A percentile compares a stretch with the other conserved stretches of the same genome.
Conservation (phyloP, 1,140 invertebrate genomes). For the Drosophila pandora region DNA sequence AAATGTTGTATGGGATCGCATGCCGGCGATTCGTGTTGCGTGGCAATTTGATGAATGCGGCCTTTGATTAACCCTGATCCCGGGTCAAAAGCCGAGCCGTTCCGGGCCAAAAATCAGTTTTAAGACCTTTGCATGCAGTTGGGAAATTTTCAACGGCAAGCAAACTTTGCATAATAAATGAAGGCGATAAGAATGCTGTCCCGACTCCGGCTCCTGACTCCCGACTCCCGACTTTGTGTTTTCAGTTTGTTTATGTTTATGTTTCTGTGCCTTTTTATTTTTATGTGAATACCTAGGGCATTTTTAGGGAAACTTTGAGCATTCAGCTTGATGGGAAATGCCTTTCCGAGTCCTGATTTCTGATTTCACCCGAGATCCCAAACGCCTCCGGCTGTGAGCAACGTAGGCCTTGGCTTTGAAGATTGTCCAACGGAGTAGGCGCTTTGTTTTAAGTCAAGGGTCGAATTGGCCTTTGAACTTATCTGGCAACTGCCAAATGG, state of each 20-base stretch:
- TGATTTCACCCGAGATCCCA: slow-evolving; percentile 29
- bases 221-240: neutral
- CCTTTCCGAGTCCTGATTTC: slow-evolving; percentile 37
- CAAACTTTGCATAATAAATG: slow-evolving; percentile 74
- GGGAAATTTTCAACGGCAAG: slow-evolving; percentile 47
- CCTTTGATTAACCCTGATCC: slow-evolving; percentile 59
- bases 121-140: slow-evolving; percentile 37
- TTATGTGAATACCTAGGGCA: slow-evolving; percentile 53
- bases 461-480: slow-evolving; percentile 36
- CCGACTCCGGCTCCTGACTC: slow-evolving; percentile 2
- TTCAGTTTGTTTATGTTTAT: slow-evolving; percentile 44
- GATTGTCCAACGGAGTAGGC: slow-evolving; percentile 15
- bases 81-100: slow-evolving; percentile 4
- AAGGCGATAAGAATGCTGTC: slow-evolving; percentile 54
- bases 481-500: slow-evolving; percentile 2
- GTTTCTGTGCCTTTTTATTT: slow-evolving; percentile 44
- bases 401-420: slow-evolving; percentile 35
- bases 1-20: slow-evolving; percentile 41
- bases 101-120: neutral
- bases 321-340: slow-evolving; percentile 39
- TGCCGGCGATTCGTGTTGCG: slow-evolving; percentile 60
- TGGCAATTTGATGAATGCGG: slow-evolving; percentile 76
- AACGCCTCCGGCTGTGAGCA: slow-evolving; percentile 8
- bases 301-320: slow-evolving; percentile 46
- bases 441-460: slow-evolving; percentile 17